A percentile compares a stretch with the other conserved stretches of the same genome.
Conservation (phyloP, 2,113 vertebrate genomes). For the Paramisgurnus dabryanus region DNA sequence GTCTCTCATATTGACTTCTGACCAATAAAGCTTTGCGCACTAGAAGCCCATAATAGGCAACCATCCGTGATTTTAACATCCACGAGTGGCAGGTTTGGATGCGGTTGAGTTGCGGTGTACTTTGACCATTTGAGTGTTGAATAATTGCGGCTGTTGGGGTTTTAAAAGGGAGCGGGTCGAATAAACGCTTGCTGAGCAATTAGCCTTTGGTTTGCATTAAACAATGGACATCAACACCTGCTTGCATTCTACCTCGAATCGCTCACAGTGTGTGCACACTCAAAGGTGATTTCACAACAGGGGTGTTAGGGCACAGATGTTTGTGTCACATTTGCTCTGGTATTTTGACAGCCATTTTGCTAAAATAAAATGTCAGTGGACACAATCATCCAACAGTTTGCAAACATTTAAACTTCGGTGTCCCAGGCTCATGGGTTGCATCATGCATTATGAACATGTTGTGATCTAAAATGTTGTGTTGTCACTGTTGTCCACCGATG, state of each 20-base stretch:
- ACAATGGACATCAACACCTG: conserved; percentile 11
- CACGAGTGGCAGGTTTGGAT: conserved; percentile 23
- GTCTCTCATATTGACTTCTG: neutral
- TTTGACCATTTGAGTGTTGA: conserved; percentile 43
- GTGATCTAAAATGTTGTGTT: neutral
- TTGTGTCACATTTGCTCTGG: neutral
- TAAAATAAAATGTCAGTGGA: neutral
- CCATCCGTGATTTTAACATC: neutral
- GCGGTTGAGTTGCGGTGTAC: neutral
- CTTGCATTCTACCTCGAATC: conserved; percentile 16
- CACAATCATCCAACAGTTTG: neutral
- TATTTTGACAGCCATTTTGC: neutral
- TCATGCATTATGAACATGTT: neutral
- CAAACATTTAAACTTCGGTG: conserved; percentile 2
- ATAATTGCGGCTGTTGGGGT: conserved; percentile 49
- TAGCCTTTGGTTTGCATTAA: conserved; percentile 47
- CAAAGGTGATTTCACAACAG: neutral
- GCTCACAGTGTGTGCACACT: neutral
- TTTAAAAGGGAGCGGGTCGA: conserved; percentile 29
- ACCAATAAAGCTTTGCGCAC: neutral
- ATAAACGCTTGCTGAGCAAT: conserved; percentile 35
- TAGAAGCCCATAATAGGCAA: neutral
- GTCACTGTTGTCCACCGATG: too few relatives aligned
- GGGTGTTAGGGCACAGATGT: neutral
- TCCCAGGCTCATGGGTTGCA: neutral